These are phyloP conservation scores for Cassiopea xamachana DNA, from an alignment of 30 jellyfish, hydroid and myxozoan genomes.

Conservation along the genomic window DNA sequence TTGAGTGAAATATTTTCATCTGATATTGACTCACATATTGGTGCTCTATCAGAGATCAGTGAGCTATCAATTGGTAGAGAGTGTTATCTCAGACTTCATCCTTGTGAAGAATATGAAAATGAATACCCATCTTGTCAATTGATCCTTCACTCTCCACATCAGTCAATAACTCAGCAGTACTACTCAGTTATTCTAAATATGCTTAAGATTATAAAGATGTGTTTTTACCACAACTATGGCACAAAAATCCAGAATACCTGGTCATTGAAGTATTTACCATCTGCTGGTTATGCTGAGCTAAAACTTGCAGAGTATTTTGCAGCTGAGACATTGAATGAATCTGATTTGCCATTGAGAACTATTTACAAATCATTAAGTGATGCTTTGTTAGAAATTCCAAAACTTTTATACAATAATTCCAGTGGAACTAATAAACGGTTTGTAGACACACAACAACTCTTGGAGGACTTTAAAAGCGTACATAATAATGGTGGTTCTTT, in stretches of 20 bases:
- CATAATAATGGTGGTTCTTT: background rate
- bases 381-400: conserved; percentile 51
- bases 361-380: conserved; percentile 34
- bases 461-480: background rate
- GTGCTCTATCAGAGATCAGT: conserved; percentile 9
- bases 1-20: conserved; percentile 11
- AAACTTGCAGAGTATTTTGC: conserved; percentile 8
- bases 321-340: background rate
- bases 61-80: conserved; percentile 45
- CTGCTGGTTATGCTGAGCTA: conserved; percentile 60
- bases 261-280: conserved; percentile 38
- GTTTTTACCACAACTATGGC: conserved; percentile 39
- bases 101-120: background rate
- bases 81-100: conserved; percentile 5
- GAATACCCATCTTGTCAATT: conserved; percentile 41
- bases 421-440: conserved; percentile 1
- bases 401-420: conserved; percentile 42
- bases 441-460: background rate
- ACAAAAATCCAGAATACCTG: background rate
- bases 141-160: conserved; percentile 52
- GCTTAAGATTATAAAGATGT: conserved; percentile 57
- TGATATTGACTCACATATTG: conserved; percentile 6
- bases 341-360: conserved; percentile 13
- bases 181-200: conserved; percentile 26
- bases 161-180: conserved; percentile 63